Percentiles rank a stretch among this genome's conserved stretches.
Evolutionary conservation across 2,888 invertebrate genomes (phyloP).

Genomic region (Chydorus sphaericus): DNA sequence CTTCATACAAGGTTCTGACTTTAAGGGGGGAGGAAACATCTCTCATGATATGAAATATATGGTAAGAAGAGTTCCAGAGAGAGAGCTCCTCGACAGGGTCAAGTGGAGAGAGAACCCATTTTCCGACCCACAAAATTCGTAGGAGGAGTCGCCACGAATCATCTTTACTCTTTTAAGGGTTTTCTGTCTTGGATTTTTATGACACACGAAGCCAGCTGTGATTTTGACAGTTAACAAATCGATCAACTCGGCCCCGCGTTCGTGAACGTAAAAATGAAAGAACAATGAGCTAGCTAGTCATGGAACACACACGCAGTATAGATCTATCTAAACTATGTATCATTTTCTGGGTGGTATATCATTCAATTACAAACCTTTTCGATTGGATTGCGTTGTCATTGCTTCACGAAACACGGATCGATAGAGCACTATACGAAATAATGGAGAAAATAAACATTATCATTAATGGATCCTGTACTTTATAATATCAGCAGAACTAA

Average conservation of each 20-base stretch:
- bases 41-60: no score
- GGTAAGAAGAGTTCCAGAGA: background rate
- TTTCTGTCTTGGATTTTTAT: background rate
- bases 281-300: background rate
- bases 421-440: no score
- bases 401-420: no score
- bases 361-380: no score
- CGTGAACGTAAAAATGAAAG: background rate
- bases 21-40: no score
- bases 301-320: constrained; percentile 3
- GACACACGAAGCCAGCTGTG: background rate
- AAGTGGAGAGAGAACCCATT: background rate
- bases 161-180: background rate
- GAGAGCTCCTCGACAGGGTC: background rate
- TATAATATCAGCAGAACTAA: no score
- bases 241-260: background rate
- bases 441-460: no score
- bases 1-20: no score
- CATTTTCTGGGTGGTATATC: no score
- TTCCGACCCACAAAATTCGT: background rate
- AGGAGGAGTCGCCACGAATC: background rate
- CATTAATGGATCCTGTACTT: no score
- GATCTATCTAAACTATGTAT: no score
- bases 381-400: no score
- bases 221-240: background rate